Evolutionary conservation across 2,888 invertebrate genomes (phyloP).

Genomic region (Scelioninae gen. 1): DNA sequence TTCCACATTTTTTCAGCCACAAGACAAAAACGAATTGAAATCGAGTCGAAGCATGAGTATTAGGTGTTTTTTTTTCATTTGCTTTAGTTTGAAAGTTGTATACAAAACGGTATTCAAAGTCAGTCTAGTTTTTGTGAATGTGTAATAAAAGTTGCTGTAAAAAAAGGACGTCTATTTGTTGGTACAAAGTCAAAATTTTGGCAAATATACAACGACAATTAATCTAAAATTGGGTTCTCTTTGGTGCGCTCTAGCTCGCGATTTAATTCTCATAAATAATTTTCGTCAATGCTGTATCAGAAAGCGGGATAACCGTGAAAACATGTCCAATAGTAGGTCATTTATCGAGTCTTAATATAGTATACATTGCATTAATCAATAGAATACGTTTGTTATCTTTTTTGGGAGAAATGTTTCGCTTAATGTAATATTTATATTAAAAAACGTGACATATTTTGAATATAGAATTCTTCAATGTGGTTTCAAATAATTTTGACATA

Average conservation of each 20-base stretch:
- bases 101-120: conserved; percentile 30
- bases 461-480: no score
- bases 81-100: conserved; percentile 5
- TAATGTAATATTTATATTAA: no score
- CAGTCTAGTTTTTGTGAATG: conserved; percentile 20
- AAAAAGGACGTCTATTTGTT: conserved; percentile 7
- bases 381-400: not conserved
- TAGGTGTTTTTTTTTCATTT: no score
- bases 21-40: conserved; percentile 4
- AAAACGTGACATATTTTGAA: no score
- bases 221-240: conserved; percentile 37
- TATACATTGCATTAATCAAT: conserved; percentile 17
- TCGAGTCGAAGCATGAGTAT: not conserved
- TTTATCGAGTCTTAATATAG: conserved; percentile 19
- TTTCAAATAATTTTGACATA: no score
- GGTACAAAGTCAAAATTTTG: conserved; percentile 11
- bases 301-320: conserved; percentile 26
- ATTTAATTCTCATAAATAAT: conserved; percentile 22
- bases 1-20: conserved; percentile 1
- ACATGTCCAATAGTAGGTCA: conserved; percentile 24
- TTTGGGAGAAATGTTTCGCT: not conserved
- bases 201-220: conserved; percentile 19
- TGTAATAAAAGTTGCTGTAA: conserved; percentile 12
- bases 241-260: conserved; percentile 45
- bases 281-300: conserved; percentile 12